Percentiles rank a stretch among this genome's conserved stretches.
phyloP scores from a whole-genome alignment of 2,797 vertebrate genomes.

The Poecilia picta region DNA sequence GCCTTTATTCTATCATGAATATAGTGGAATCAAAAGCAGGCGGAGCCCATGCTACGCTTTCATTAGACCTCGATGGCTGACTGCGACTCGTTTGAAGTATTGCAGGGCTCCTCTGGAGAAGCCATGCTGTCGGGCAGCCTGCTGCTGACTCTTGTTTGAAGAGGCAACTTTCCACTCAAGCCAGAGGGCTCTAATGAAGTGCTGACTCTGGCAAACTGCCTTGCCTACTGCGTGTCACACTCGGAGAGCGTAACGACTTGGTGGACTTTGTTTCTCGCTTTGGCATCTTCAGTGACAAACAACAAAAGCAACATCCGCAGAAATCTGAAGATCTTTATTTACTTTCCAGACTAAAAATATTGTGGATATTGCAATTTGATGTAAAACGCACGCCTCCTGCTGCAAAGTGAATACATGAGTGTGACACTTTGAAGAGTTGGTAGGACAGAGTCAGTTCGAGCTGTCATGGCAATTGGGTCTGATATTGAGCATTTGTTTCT shows the following conservation, averaged over 20 bases:
- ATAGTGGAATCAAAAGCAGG: conserved; percentile 65
- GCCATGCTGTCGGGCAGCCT: conserved; percentile 51
- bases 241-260: conserved; percentile 47
- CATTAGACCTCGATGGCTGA: conserved; percentile 63
- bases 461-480: conserved; percentile 48
- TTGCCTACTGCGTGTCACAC: conserved; percentile 45
- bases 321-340: conserved; percentile 29
- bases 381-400: conserved; percentile 6
- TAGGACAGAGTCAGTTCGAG: conserved; percentile 44
- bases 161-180: conserved; percentile 64
- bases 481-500: conserved; percentile 65
- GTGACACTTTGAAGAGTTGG: conserved; percentile 37
- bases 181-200: conserved; percentile 66
- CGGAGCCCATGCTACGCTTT: conserved; percentile 64
- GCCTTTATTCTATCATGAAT: conserved; percentile 73
- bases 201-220: conserved; percentile 58
- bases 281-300: conserved; percentile 48
- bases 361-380: conserved; percentile 21
- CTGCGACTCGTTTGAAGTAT: conserved; percentile 71
- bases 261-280: conserved; percentile 47
- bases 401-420: conserved; percentile 23
- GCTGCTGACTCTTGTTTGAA: conserved; percentile 72
- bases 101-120: conserved; percentile 60
- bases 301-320: conserved; percentile 16
- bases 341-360: conserved; percentile 15